Evolutionary conservation across 2,113 vertebrate species (phyloP).

Genomic region (Nothoprocta perdicaria): DNA sequence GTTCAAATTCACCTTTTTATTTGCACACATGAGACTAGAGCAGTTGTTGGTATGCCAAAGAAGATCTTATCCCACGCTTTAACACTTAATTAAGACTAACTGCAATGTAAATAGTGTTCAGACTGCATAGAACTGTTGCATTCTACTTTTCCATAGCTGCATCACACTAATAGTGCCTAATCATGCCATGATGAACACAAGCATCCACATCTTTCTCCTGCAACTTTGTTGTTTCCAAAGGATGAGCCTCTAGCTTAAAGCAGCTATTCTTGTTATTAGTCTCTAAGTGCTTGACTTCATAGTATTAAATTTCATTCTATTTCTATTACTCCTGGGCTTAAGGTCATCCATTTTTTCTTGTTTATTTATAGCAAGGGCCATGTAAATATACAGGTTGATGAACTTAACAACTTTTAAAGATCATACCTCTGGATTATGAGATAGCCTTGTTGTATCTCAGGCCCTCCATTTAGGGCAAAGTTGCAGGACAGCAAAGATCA

Average conservation of each 20-base stretch:
- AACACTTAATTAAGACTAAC: background rate
- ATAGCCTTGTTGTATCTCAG: background rate
- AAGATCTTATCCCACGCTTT: background rate
- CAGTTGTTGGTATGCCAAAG: background rate
- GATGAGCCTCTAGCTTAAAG: background rate
- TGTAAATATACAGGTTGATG: background rate
- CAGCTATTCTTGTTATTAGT: constrained; percentile 6
- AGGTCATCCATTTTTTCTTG: background rate
- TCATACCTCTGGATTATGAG: background rate
- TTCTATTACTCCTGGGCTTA: constrained; percentile 2
- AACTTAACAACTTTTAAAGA: background rate
- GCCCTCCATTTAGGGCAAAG: background rate
- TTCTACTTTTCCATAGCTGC: background rate
- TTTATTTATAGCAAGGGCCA: background rate
- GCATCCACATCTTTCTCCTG: background rate
- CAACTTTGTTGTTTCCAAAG: background rate
- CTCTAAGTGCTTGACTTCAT: background rate
- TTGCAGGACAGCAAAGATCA: background rate
- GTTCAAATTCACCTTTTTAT: background rate
- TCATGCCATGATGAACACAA: background rate
- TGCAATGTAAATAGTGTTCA: background rate
- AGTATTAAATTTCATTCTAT: constrained; percentile 41
- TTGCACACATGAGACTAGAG: background rate
- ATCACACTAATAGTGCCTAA: background rate
- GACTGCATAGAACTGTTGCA: fast-evolving